These are phyloP conservation scores for Cathartes aura DNA, from an alignment of 2,113 vertebrate species.

Conservation along the genomic window DNA sequence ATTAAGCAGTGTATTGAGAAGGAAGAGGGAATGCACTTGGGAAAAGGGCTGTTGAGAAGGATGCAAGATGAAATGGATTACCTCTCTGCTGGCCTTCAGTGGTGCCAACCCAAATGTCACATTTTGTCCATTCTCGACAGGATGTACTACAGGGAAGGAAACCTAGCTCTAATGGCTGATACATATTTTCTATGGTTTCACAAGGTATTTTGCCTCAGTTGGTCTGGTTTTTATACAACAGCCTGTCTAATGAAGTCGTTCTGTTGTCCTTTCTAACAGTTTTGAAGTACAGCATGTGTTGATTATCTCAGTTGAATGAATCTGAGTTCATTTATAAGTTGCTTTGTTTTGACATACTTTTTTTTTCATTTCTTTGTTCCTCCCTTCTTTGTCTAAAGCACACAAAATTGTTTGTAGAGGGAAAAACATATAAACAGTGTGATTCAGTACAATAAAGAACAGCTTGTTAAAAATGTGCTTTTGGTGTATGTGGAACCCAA, in stretches of 20 bases:
- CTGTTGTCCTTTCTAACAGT: constrained; percentile 10
- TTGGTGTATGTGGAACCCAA: not conserved
- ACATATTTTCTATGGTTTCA: not conserved
- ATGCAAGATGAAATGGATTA: not conserved
- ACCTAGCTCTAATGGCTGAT: not conserved
- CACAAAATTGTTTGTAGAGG: constrained; percentile 4
- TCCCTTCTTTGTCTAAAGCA: not conserved
- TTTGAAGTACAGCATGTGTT: constrained; percentile 57
- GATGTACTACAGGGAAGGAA: not conserved
- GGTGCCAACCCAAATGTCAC: not conserved
- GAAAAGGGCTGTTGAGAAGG: not conserved
- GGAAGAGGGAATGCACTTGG: not conserved
- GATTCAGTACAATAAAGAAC: constrained; percentile 25
- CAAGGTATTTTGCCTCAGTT: constrained; percentile 8
- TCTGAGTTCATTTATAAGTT: constrained; percentile 46
- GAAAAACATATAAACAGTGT: constrained; percentile 9
- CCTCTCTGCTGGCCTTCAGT: not conserved
- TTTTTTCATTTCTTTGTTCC: constrained; percentile 15
- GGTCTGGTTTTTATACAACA: not conserved
- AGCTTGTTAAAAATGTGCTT: constrained; percentile 43
- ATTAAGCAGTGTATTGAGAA: not conserved
- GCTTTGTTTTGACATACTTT: constrained; percentile 24
- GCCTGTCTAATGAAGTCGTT: not conserved
- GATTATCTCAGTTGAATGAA: constrained; percentile 50
- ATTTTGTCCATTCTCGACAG: not conserved